Evolutionary conservation across 2,113 vertebrate genomes (phyloP).

Genomic region (Alces alces): DNA sequence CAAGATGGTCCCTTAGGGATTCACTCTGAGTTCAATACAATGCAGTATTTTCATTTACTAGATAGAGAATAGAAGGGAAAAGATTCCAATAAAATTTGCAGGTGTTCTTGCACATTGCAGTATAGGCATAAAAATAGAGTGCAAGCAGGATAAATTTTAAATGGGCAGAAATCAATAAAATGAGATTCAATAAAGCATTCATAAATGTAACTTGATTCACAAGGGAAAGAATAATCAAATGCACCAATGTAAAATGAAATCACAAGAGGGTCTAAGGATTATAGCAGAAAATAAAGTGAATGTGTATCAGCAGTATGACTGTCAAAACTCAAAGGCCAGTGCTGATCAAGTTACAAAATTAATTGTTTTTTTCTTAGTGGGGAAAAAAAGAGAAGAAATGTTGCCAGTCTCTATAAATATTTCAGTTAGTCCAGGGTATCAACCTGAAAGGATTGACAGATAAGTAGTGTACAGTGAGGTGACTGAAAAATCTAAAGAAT

Average conservation of each 20-base stretch:
- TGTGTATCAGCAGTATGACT: slow-evolving; percentile 19
- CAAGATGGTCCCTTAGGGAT: slow-evolving; percentile 64
- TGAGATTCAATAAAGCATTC: slow-evolving; percentile 74
- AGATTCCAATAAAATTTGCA: slow-evolving; percentile 72
- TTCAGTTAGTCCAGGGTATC: not conserved
- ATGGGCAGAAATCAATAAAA: slow-evolving; percentile 74
- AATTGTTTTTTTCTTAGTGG: not conserved
- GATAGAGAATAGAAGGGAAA: slow-evolving; percentile 55
- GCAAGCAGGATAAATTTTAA: slow-evolving; percentile 76
- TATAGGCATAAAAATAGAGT: slow-evolving; percentile 77
- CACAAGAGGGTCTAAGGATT: slow-evolving; percentile 60
- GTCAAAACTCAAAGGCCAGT: not conserved
- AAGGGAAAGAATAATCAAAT: slow-evolving; percentile 77
- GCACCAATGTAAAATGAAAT: slow-evolving; percentile 67
- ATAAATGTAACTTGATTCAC: slow-evolving; percentile 69
- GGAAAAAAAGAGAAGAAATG: not conserved
- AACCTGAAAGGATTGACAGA: not conserved
- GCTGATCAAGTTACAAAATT: slow-evolving; percentile 30
- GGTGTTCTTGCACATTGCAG: slow-evolving; percentile 59
- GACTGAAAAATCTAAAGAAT: slow-evolving; percentile 9
- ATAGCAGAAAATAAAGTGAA: slow-evolving; percentile 21
- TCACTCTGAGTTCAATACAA: slow-evolving; percentile 64
- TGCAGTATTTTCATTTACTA: slow-evolving; percentile 78
- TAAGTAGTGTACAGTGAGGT: not conserved
- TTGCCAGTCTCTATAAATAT: not conserved